These are phyloP conservation scores for Pachypeltis micranthus DNA, from an alignment of 1,140 invertebrate genomes.

Conservation along the genomic window DNA sequence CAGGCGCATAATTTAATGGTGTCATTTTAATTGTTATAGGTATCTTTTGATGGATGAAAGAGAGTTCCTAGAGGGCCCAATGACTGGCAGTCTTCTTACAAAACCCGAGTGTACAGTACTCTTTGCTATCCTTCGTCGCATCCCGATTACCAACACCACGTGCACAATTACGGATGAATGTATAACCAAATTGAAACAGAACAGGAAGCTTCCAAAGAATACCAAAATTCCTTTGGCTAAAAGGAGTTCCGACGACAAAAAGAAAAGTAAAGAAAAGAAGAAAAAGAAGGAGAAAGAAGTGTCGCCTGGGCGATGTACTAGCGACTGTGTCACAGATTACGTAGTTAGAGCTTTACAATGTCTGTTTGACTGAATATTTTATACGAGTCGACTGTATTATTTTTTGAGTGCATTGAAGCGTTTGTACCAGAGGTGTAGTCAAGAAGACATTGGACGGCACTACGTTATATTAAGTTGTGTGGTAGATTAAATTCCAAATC, in stretches of 20 bases:
- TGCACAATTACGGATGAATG: conserved; percentile 15
- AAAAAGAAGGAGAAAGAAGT: conserved; percentile 32
- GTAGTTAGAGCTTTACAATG: conserved; percentile 36
- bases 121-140: conserved; percentile 21
- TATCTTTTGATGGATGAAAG: conserved; percentile 49
- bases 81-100: conserved; percentile 33
- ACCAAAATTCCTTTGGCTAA: conserved; percentile 12
- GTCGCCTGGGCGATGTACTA: conserved; percentile 31
- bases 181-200: conserved; percentile 10
- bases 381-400: too few species aligned
- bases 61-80: conserved; percentile 43
- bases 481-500: too few species aligned
- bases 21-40: conserved; percentile 31
- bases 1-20: too few species aligned
- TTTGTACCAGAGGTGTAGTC: too few species aligned
- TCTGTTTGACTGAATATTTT: conserved; percentile 35
- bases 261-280: conserved; percentile 20
- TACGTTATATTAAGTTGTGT: too few species aligned
- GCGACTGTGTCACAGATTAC: conserved; percentile 35
- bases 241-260: conserved; percentile 21
- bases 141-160: conserved; percentile 16
- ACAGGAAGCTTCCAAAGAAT: conserved; percentile 2
- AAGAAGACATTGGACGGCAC: too few species aligned
- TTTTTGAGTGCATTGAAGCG: too few species aligned
- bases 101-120: conserved; percentile 32